phyloP scores from a whole-genome alignment of 2,888 invertebrate genomes.

The Stomorhina lunata region DNA sequence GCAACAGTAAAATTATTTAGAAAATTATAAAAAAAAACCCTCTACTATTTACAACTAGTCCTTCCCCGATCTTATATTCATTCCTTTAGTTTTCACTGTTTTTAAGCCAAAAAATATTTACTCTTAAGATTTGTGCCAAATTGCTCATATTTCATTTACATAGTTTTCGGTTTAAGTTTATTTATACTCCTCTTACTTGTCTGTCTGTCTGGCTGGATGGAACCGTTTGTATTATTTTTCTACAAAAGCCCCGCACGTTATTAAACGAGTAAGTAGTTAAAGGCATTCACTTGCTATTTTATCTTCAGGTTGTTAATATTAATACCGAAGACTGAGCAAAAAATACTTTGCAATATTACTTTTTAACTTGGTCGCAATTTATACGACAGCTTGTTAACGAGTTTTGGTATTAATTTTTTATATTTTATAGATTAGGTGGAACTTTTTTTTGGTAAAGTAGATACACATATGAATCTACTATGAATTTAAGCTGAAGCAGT shows the following conservation, averaged over 20 bases:
- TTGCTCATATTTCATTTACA: constrained; percentile 58
- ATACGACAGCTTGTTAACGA: constrained; percentile 66
- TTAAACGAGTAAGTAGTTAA: constrained; percentile 17
- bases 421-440: no score
- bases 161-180: constrained; percentile 19
- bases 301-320: constrained; percentile 38
- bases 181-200: not conserved
- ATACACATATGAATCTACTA: constrained; percentile 13
- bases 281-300: constrained; percentile 53
- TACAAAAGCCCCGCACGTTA: not conserved
- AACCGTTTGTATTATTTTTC: constrained; percentile 22
- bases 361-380: constrained; percentile 64
- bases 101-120: constrained; percentile 30
- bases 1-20: not conserved
- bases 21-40: not conserved
- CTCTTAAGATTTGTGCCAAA: constrained; percentile 44
- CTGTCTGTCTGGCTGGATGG: not conserved
- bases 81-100: constrained; percentile 2
- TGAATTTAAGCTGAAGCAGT: not conserved
- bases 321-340: not conserved
- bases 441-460: constrained; percentile 11
- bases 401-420: constrained; percentile 33
- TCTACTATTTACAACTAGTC: no score
- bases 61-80: no score
- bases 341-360: constrained; percentile 47